phyloP scores from a whole-genome alignment of 2,113 vertebrate species.

The Indri indri region DNA sequence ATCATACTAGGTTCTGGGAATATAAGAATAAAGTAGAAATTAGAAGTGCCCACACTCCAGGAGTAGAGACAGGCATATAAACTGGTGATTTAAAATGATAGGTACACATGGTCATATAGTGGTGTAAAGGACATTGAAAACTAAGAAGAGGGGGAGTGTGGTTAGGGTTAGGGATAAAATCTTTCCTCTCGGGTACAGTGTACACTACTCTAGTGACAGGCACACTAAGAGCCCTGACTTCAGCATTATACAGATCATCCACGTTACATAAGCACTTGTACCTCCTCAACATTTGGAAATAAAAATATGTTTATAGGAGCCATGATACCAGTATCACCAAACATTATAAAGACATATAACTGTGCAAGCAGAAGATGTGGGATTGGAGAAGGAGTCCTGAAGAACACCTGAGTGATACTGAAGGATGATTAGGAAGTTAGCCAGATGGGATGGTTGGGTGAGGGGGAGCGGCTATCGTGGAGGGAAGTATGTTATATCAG shows the following conservation, averaged over 20 bases:
- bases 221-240: too few species aligned
- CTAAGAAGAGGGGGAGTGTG: too few species aligned
- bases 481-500: background rate
- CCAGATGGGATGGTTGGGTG: background rate
- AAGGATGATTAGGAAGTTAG: background rate
- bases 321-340: background rate
- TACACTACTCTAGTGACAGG: too few species aligned
- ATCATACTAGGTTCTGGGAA: background rate
- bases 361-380: background rate
- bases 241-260: too few species aligned
- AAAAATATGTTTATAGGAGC: background rate
- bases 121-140: too few species aligned
- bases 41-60: background rate
- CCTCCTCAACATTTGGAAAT: too few species aligned
- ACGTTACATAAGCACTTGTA: too few species aligned
- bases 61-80: background rate
- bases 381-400: background rate
- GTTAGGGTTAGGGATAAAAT: too few species aligned
- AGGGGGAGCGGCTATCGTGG: accelerated
- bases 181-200: too few species aligned
- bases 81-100: background rate
- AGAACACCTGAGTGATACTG: background rate
- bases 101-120: too few species aligned
- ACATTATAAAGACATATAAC: background rate
- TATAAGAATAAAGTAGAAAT: background rate